A percentile compares a stretch with the other conserved stretches of the same genome.
Evolutionary conservation across 2,888 invertebrate genomes (phyloP).

Genomic region (Folsomia manolachei): DNA sequence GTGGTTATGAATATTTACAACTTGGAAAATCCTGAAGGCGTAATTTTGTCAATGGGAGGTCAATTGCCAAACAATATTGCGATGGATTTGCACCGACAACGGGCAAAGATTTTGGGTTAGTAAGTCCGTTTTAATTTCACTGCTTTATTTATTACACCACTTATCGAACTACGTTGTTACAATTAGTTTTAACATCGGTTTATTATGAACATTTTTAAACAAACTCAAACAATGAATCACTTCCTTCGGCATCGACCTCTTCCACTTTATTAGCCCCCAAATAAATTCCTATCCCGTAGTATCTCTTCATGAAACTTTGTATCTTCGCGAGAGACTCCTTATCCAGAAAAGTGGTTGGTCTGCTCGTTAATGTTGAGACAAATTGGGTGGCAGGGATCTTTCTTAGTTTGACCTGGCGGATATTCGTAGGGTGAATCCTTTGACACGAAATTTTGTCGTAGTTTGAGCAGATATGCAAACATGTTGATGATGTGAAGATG

Average conservation of each 20-base stretch:
- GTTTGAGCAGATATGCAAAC: not conserved
- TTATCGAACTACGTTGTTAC: no score
- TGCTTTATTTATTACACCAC: not conserved
- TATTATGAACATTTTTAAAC: no score
- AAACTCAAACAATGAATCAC: no score
- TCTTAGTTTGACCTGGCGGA: not conserved
- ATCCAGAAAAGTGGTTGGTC: not conserved
- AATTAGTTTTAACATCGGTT: no score
- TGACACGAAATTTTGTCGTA: not conserved
- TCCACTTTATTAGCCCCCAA: no score
- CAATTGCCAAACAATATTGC: constrained; percentile 99
- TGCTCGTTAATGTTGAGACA: no score
- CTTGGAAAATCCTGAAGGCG: constrained; percentile 86
- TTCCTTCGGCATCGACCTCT: no score
- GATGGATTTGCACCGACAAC: constrained; percentile 91
- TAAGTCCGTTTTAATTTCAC: not conserved
- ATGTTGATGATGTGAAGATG: not conserved
- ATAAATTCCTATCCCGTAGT: not conserved
- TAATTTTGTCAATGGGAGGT: constrained; percentile 96
- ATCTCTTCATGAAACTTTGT: not conserved
- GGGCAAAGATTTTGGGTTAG: constrained; percentile 75
- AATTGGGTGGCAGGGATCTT: not conserved
- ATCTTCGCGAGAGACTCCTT: not conserved
- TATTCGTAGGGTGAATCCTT: not conserved
- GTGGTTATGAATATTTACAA: constrained; percentile 94